These are phyloP conservation scores for Drosophila ananassae DNA, from an alignment of 1,140 invertebrate genomes.

Conservation along the genomic window DNA sequence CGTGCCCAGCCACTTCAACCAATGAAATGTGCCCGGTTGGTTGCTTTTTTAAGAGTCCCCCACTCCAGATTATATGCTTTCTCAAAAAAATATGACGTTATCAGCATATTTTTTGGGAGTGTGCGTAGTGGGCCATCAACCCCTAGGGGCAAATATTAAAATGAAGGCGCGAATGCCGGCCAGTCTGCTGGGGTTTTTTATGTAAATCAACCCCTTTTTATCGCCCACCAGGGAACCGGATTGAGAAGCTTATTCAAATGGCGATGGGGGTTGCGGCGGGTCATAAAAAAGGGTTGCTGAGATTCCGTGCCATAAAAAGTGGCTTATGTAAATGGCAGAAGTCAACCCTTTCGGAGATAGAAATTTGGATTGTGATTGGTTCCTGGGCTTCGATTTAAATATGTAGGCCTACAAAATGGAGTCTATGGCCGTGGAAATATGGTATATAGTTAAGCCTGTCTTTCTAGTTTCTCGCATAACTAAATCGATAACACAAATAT, in stretches of 20 bases:
- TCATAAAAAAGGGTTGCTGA: constrained; percentile 74
- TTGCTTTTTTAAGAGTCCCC: constrained; percentile 64
- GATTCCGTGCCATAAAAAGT: constrained; percentile 44
- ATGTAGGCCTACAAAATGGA: constrained; percentile 58
- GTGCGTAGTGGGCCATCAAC: constrained; percentile 52
- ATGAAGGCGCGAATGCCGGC: constrained; percentile 43
- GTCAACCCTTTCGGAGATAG: constrained; percentile 63
- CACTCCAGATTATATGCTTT: not conserved
- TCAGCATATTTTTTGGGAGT: constrained; percentile 56
- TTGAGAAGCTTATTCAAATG: constrained; percentile 74
- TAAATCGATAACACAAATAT: not conserved
- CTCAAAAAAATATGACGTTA: constrained; percentile 39
- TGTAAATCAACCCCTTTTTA: constrained; percentile 78
- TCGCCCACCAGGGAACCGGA: constrained; percentile 25
- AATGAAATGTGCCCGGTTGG: constrained; percentile 59
- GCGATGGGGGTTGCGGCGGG: constrained; percentile 14
- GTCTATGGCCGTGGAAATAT: constrained; percentile 1
- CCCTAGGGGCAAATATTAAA: constrained; percentile 72
- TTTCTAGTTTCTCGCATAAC: too few species aligned
- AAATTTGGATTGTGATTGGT: constrained; percentile 51
- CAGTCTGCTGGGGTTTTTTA: constrained; percentile 46
- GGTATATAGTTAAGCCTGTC: too few species aligned
- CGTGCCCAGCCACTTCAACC: constrained; percentile 52
- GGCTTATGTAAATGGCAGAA: constrained; percentile 69
- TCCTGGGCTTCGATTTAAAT: constrained; percentile 48